These are phyloP conservation scores for Sinocyclocheilus grahami DNA, from an alignment of 2,113 vertebrate genomes.

Conservation along the genomic window DNA sequence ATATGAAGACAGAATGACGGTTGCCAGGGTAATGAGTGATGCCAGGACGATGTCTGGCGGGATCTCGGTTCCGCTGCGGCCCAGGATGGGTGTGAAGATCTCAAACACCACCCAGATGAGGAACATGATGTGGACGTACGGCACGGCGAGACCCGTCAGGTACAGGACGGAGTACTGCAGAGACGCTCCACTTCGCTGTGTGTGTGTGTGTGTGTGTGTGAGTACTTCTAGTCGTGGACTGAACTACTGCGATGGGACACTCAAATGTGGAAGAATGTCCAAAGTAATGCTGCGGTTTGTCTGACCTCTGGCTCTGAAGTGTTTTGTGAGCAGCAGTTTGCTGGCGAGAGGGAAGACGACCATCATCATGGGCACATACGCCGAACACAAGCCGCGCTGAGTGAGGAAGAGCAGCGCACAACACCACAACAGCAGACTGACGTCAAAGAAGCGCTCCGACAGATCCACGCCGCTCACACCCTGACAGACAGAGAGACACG, in stretches of 20 bases:
- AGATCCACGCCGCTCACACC: conserved; percentile 79
- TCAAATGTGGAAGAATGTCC: no score
- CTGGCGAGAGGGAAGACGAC: conserved; percentile 87
- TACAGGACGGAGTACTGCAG: conserved; percentile 84
- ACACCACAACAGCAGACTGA: conserved; percentile 86
- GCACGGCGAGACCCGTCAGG: conserved; percentile 86
- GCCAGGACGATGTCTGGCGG: conserved; percentile 89
- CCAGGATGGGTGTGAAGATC: conserved; percentile 95
- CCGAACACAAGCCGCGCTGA: conserved; percentile 84
- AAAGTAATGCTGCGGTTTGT: not conserved
- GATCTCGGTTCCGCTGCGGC: conserved; percentile 95
- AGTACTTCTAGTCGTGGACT: no score
- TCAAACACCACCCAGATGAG: conserved; percentile 96
- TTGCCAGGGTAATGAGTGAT: conserved; percentile 80
- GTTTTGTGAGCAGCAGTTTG: conserved; percentile 80
- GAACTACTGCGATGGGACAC: no score
- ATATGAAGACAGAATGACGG: conserved; percentile 88
- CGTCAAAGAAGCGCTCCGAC: conserved; percentile 89
- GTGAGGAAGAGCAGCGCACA: conserved; percentile 81
- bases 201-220: no score
- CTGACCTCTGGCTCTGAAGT: conserved; percentile 85
- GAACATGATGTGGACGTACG: conserved; percentile 90
- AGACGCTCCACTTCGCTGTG: no score
- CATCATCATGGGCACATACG: conserved; percentile 89
- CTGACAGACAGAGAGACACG: conserved; percentile 68